Percentiles rank a stretch among this genome's conserved stretches.
Conservation (phyloP, 2,888 invertebrate genomes). For the Fissipunctia ypsillon region DNA sequence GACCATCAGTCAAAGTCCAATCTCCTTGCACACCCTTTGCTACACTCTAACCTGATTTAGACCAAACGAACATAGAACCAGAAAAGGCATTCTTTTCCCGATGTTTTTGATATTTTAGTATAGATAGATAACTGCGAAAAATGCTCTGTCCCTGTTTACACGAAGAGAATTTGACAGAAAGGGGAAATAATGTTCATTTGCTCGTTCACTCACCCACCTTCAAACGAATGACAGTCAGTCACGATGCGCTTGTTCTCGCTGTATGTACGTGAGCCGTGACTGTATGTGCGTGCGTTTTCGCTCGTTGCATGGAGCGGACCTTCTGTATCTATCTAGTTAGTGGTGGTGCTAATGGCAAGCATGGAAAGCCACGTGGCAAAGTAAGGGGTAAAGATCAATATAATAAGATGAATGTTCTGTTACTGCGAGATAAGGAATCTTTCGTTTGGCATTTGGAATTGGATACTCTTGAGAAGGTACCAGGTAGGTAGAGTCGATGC, state of each 20-base stretch:
- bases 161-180: too few relatives aligned
- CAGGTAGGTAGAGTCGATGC: background rate
- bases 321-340: constrained; percentile 2
- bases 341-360: background rate
- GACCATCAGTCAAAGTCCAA: background rate
- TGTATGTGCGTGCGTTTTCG: too few relatives aligned
- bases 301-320: background rate
- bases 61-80: background rate
- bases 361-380: constrained; percentile 28
- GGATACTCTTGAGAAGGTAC: constrained; percentile 39
- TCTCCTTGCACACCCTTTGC: background rate
- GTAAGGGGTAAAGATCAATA: constrained; percentile 48
- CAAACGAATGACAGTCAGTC: background rate
- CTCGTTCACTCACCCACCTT: background rate
- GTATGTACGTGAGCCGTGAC: background rate
- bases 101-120: background rate
- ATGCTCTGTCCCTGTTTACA: background rate
- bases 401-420: constrained; percentile 36
- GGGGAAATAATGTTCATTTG: background rate
- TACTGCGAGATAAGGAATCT: constrained; percentile 41
- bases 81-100: background rate
- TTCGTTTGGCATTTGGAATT: constrained; percentile 34
- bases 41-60: too few relatives aligned
- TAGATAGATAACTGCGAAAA: background rate
- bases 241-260: background rate